Evolutionary conservation across 2,797 vertebrate species (phyloP), one percentile per base, ranked within the genome.

Genomic region (Limnodromus scolopaceus): DNA sequence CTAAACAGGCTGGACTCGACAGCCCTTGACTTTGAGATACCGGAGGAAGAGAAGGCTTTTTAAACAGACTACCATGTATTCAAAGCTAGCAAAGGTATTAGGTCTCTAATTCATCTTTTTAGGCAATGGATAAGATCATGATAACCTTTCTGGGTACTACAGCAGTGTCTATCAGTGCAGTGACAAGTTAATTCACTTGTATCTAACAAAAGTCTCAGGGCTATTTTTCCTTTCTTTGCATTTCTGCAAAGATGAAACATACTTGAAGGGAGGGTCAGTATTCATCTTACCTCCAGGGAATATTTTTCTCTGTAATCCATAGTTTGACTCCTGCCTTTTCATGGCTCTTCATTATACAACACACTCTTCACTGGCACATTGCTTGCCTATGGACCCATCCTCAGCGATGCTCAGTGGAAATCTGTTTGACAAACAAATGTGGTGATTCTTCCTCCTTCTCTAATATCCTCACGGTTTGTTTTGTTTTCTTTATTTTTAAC

Each of bases 321-420:
- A 8, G 22, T 24, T 70, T 36, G 51, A 7, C 46, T 88, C 2
- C 0, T 36, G 22, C 15, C 12, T 87, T 76, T 84, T 28, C 6
- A 1, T 27, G 38, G 28, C 23, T 77, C 5, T 66, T 54, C 25
- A 2, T 64, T 16, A 13, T 2, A 36, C 36, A 13, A 3, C 0
- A 0, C 1, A 1, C 6, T 18, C 46, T 39, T 84, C 38, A 16
- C n/a, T 5, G 36, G 23, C 19, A 12, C 1, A 0, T 17, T 65
- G 30, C 11, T 28, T 45, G 10, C 36, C 15, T 14, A 2, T 3
- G 0, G 38, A n/a, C 54, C 25, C 0, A 0, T 55, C 28, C 64
- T 66, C 0, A 0, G 88, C 57, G 57, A 39, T 38, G 22, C 27
- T 20, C 10, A 14, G 22, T 58, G 39, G 74, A 51, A 84, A 69